A percentile compares a stretch with the other conserved stretches of the same genome.
phyloP scores from a whole-genome alignment of 2,113 vertebrate species.

The Litocranius walleri region DNA sequence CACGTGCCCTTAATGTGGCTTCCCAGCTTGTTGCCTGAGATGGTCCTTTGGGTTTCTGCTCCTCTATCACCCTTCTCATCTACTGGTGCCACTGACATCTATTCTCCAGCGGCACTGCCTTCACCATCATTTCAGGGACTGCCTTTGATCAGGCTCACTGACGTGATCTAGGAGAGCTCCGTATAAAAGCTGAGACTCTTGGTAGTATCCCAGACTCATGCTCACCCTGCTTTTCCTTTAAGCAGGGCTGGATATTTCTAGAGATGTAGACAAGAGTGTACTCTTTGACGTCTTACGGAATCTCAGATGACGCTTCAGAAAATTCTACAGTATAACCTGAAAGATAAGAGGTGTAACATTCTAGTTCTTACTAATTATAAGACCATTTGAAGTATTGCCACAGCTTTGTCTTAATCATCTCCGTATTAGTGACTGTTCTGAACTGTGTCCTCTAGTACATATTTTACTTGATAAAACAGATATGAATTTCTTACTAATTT shows the following conservation, averaged over 20 bases:
- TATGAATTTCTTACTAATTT: background rate
- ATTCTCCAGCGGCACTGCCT: background rate
- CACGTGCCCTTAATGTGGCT: fast-evolving
- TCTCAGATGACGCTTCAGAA: background rate
- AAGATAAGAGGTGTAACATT: background rate
- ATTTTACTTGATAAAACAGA: background rate
- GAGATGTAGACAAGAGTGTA: background rate
- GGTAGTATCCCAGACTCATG: background rate
- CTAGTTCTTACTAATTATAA: background rate
- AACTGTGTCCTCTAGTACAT: background rate
- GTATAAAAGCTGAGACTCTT: background rate
- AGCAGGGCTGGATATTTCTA: background rate
- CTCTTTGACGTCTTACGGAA: background rate
- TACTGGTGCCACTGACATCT: background rate
- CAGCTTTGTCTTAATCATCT: background rate
- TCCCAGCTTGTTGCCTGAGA: background rate
- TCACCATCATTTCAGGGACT: background rate
- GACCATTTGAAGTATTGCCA: background rate
- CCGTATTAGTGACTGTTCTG: background rate
- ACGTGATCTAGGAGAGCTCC: background rate
- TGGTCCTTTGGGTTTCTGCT: background rate
- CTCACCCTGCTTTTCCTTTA: background rate
- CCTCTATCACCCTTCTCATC: too few species aligned
- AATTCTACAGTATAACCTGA: background rate
- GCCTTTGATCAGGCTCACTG: background rate